These are phyloP conservation scores for Periophthalmodon schlosseri DNA, from an alignment of 2,113 vertebrate genomes.

Conservation along the genomic window DNA sequence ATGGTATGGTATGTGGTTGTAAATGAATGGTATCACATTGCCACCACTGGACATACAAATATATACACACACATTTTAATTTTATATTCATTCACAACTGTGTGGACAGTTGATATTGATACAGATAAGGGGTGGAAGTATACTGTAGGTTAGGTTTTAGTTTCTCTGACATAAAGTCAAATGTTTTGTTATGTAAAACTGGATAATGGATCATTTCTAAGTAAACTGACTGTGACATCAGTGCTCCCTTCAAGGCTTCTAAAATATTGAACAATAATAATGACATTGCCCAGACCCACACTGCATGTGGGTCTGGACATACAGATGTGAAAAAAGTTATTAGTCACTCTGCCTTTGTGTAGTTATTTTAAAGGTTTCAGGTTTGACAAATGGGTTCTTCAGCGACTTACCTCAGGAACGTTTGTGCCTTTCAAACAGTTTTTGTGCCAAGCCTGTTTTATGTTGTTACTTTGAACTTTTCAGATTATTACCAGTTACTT, in stretches of 20 bases:
- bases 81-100: neutral
- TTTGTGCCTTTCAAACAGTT: constrained; percentile 2
- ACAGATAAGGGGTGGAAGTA: neutral
- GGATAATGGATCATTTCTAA: neutral
- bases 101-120: neutral
- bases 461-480: neutral
- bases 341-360: neutral
- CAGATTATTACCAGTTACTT: neutral
- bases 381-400: constrained; percentile 1
- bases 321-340: neutral
- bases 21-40: neutral
- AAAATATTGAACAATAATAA: neutral
- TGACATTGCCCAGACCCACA: neutral
- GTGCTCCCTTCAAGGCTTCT: neutral
- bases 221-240: too few species aligned
- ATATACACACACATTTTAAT: neutral
- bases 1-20: neutral
- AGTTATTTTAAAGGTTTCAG: neutral
- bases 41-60: neutral
- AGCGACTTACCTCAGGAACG: constrained; percentile 5
- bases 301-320: neutral
- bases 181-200: neutral
- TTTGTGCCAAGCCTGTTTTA: constrained; percentile 6
- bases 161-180: neutral
- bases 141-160: neutral